Base-by-base conservation (phyloP, 2,888 invertebrate genomes). In the Scotopteryx bipunctaria region DNA sequence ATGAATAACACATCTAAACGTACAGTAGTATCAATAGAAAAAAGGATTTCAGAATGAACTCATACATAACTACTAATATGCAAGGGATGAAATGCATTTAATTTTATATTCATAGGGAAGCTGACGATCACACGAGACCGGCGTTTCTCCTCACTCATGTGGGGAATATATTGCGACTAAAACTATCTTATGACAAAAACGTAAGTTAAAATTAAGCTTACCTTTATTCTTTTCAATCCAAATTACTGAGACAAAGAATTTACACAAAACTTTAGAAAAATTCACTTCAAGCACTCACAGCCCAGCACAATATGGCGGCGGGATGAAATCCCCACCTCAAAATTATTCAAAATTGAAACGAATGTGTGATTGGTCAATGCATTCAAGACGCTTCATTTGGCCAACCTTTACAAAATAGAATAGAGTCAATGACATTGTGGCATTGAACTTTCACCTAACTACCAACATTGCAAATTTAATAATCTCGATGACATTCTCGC, bases 271-370 rank as follows among this genome's bases (percentile, higher is more conserved):
- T 80, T 77, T 66, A 71, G 46, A 69, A 69, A 71, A 80, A 77
- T 74, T 86, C 88, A 88, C 88, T 84, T 79, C 67, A 70, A 86
- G 84, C 86, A 89, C 87, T 80, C 85, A 87, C 86, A 86, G 88
- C 85, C 75, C 78, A 80, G 83, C 85, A 88, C 89, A 90, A 89
- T 90, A 90, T 89, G 89, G 89, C 89, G 89, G 86, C 85, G 79
- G 81, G 77, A 78, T 71, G 66, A 81, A 80, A 84, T 86, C 89
- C 86, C 89, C 88, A 83, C 88, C 85, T 83, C 75, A 73, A 83
- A 81, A 75, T 76, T 81, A 84, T 86, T 88, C 76, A 85, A 90
- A 89, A 85, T 78, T 83, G 73, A 76, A 75, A 76, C 77, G 76
- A 61, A 56, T 57, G 57, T 64, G 63, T 76, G 78, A 89, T 90